These are phyloP conservation scores for Leptinotarsa defecta DNA, from an alignment of 1,140 invertebrate genomes.

Conservation along the genomic window DNA sequence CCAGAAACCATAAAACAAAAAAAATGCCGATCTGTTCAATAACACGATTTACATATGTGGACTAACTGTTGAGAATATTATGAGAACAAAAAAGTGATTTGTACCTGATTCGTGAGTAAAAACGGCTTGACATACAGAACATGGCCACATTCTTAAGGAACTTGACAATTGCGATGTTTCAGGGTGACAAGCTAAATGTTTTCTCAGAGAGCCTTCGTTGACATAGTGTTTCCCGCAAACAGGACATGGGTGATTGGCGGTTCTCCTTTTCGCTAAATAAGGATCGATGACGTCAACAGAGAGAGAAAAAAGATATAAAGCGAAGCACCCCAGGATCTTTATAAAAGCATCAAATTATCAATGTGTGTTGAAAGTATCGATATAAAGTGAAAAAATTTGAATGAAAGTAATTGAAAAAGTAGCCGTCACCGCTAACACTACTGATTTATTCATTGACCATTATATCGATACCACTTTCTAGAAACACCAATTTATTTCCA, in stretches of 20 bases:
- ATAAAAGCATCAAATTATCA: conserved; percentile 29
- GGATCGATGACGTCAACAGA: conserved; percentile 63
- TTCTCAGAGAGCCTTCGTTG: conserved; percentile 89
- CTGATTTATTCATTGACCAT: neutral
- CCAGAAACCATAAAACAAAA: conserved; percentile 1
- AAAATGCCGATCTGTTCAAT: conserved; percentile 21
- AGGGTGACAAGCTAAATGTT: conserved; percentile 90
- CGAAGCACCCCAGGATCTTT: conserved; percentile 56
- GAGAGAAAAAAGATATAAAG: conserved; percentile 57
- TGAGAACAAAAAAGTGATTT: conserved; percentile 13
- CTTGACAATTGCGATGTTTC: conserved; percentile 86
- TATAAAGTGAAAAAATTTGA: neutral
- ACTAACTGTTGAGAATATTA: conserved; percentile 32
- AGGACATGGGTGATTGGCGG: conserved; percentile 90
- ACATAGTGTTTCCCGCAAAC: conserved; percentile 94
- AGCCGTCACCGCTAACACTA: no score
- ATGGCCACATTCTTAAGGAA: conserved; percentile 90
- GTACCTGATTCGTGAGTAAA: conserved; percentile 92
- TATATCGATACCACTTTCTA: neutral
- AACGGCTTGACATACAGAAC: conserved; percentile 90
- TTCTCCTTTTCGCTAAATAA: conserved; percentile 89
- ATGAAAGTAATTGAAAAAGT: no score
- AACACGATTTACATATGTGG: conserved; percentile 28
- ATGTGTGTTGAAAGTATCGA: neutral
- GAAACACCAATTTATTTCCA: neutral